These are phyloP conservation scores for Etheostoma perlongum DNA, from an alignment of 2,797 vertebrate species.

Conservation along the genomic window DNA sequence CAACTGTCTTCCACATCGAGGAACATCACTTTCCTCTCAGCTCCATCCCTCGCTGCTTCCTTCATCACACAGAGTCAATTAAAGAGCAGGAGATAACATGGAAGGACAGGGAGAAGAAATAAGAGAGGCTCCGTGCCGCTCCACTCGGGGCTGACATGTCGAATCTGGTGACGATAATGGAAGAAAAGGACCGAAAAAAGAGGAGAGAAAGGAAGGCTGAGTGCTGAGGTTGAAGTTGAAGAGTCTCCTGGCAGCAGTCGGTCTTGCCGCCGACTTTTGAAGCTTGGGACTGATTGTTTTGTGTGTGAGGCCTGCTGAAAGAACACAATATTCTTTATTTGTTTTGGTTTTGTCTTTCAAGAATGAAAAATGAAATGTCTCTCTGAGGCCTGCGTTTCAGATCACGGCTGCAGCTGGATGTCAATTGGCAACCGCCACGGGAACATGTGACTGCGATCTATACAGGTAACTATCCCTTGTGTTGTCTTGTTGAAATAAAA, in stretches of 20 bases:
- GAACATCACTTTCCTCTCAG: slow-evolving; percentile 66
- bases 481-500: too few species aligned
- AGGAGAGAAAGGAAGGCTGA: background rate
- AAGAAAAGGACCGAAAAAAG: background rate
- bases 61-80: slow-evolving; percentile 74
- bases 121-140: background rate
- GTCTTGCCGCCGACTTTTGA: background rate
- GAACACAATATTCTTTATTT: background rate
- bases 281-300: background rate
- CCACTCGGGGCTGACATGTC: slow-evolving; percentile 18
- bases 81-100: slow-evolving; percentile 68
- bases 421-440: background rate
- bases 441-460: background rate
- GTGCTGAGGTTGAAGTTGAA: slow-evolving; percentile 3
- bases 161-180: slow-evolving; percentile 4
- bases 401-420: slow-evolving; percentile 10
- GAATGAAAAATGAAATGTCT: background rate
- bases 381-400: background rate
- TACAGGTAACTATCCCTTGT: background rate
- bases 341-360: background rate
- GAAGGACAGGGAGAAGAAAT: background rate
- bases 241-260: slow-evolving; percentile 11
- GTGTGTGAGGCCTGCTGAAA: background rate
- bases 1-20: slow-evolving; percentile 71
- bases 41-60: slow-evolving; percentile 44